Evolutionary conservation across 92 coral and sea anemone genomes (phyloP).

Genomic region (Metridium senile): DNA sequence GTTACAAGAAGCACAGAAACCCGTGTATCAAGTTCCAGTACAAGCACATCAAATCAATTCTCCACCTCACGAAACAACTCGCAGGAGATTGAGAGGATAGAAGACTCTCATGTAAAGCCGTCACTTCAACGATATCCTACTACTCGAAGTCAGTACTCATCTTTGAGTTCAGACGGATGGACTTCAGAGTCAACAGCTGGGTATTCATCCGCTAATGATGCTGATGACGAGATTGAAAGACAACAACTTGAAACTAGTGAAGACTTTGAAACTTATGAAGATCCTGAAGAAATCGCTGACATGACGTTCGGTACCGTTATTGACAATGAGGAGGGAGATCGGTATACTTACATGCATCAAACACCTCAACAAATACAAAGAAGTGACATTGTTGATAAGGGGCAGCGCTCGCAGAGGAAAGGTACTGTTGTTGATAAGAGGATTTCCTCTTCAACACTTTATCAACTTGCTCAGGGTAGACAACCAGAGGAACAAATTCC

Average conservation of each 20-base stretch:
- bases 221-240: constrained; percentile 32
- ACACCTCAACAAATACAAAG: background rate
- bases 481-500: background rate
- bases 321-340: constrained; percentile 10
- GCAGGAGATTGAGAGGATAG: background rate
- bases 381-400: constrained; percentile 7
- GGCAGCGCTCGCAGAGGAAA: background rate
- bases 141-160: background rate
- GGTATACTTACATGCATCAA: constrained; percentile 3
- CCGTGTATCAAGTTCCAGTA: background rate
- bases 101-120: background rate
- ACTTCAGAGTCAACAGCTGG: constrained; percentile 23
- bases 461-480: background rate
- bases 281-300: constrained; percentile 37
- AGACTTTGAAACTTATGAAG: constrained; percentile 16
- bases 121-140: background rate
- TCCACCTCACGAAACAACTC: background rate
- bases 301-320: constrained; percentile 40
- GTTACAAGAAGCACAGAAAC: background rate
- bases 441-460: background rate
- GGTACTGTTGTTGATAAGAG: background rate
- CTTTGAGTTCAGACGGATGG: constrained; percentile 23
- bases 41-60: background rate
- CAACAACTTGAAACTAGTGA: constrained; percentile 22
- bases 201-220: constrained; percentile 32